Conservation (phyloP, 2,113 vertebrate species). For the Hyperopisus bebe region DNA sequence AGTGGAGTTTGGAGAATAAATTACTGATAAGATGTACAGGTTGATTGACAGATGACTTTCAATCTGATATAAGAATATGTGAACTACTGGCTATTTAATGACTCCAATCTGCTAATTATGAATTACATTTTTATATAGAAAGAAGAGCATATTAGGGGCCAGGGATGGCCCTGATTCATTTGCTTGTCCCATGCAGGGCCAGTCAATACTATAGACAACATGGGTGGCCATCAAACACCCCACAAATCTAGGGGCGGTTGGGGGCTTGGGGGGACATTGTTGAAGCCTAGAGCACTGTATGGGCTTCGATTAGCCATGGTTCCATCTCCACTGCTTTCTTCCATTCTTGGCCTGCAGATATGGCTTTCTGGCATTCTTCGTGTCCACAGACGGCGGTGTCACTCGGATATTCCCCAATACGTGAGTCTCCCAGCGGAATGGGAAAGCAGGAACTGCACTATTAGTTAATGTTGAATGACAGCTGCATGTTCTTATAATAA, state of each 20-base stretch:
- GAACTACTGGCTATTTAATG: not conserved
- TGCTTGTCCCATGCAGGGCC: not conserved
- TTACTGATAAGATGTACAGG: not conserved
- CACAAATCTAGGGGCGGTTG: not conserved
- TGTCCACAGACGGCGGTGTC: conserved; percentile 88
- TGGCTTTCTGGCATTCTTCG: conserved; percentile 90
- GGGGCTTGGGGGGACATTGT: not conserved
- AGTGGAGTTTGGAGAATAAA: not conserved
- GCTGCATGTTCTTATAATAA: not conserved
- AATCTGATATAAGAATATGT: not conserved
- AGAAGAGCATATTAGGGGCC: not conserved
- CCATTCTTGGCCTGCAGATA: conserved; percentile 62
- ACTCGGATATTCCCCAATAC: conserved; percentile 95
- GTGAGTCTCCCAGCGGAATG: conserved; percentile 58
- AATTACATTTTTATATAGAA: not conserved
- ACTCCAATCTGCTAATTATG: not conserved
- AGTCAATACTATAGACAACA: not conserved
- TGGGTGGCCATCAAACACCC: not conserved
- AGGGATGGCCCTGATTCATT: not conserved
- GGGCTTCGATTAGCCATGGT: not conserved
- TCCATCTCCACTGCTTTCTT: not conserved
- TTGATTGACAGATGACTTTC: not conserved
- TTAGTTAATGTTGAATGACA: not conserved
- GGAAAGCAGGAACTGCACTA: not conserved
- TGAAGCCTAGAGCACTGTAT: not conserved